Base-by-base conservation (phyloP, 2,888 invertebrate genomes). In the Norana najaformis region DNA sequence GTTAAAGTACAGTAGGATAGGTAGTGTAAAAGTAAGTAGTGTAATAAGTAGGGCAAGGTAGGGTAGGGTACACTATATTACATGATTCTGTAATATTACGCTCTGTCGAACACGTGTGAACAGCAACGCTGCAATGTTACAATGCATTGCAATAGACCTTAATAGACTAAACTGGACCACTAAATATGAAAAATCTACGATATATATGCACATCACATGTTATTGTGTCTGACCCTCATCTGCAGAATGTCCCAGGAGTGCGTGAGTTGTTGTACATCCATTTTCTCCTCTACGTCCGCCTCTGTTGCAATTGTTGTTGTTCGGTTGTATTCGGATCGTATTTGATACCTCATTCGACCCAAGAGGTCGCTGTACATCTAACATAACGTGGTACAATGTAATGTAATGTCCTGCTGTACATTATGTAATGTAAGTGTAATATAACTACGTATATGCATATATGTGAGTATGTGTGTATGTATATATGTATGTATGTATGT, bases 251-350 rank as follows among this genome's bases (percentile, higher is more conserved):
- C 37, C 85, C 85, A 85, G 18, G 85, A 20, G 37, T 16, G 23
- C 2, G 85, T 85, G 14, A 85, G 85, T 36, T 85, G 85, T 36
- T 85, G 85, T 14, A 85, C 20, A 36, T 36, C 11, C 85, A 35
- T 34, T 13, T 36, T 35, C 37, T 85, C 36, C 37, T 85, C 36
- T 36, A 36, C 13, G 8, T 85, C 36, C 14, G 34, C 36, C 36
- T 85, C 85, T 35, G 85, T 85, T 85, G 18, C 37, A 36, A 20
- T 37, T 20, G 37, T 0, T 35, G 85, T 85, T 85, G 85, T 85
- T 37, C 85, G 85, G 85, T 85, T 85, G 85, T 85, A 85, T 85
- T 85, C 85, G 85, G 36, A 0, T 85, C 85, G 85, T 85, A 85
- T 36, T 37, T 85, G 85, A 30, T 85, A 37, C 0, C 14, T 18